Percentiles rank a stretch among this genome's conserved stretches.
These are phyloP conservation scores for Halcyon chelicuti DNA, from an alignment of 2,797 vertebrate species.

Conservation along the genomic window DNA sequence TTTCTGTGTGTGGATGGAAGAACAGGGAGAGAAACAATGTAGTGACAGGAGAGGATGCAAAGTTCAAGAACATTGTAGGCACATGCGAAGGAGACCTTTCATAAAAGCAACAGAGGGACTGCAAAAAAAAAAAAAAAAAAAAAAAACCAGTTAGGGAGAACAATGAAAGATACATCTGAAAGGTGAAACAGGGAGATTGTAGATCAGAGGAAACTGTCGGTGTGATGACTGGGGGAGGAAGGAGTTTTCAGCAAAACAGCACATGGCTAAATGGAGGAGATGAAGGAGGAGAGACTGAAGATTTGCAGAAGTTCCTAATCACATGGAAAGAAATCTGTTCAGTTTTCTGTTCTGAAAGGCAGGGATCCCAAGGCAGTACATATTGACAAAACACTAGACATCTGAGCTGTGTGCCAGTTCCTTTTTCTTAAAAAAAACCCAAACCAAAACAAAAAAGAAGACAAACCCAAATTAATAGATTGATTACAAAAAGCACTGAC, in stretches of 20 bases:
- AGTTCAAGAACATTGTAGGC: neutral
- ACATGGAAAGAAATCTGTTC: neutral
- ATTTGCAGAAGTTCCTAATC: neutral
- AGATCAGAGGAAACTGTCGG: neutral
- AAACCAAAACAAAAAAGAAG: neutral
- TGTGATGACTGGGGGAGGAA: neutral
- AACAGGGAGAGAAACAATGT: neutral
- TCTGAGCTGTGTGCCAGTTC: neutral
- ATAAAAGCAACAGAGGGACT: neutral
- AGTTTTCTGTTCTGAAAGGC: neutral
- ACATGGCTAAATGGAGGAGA: neutral
- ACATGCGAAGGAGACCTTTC: neutral
- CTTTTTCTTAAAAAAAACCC: neutral
- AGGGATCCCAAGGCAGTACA: neutral
- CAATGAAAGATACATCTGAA: neutral
- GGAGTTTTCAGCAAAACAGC: neutral
- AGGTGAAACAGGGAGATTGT: neutral
- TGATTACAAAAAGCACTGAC: neutral
- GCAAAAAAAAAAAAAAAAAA: neutral
- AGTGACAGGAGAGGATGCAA: neutral
- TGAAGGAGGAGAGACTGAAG: neutral
- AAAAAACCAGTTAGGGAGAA: neutral
- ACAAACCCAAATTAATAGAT: neutral
- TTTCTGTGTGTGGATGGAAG: slow-evolving; percentile 30
- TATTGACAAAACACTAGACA: neutral